Conservation (phyloP, 2,113 vertebrate genomes). For the Cephalophus harveyi region DNA sequence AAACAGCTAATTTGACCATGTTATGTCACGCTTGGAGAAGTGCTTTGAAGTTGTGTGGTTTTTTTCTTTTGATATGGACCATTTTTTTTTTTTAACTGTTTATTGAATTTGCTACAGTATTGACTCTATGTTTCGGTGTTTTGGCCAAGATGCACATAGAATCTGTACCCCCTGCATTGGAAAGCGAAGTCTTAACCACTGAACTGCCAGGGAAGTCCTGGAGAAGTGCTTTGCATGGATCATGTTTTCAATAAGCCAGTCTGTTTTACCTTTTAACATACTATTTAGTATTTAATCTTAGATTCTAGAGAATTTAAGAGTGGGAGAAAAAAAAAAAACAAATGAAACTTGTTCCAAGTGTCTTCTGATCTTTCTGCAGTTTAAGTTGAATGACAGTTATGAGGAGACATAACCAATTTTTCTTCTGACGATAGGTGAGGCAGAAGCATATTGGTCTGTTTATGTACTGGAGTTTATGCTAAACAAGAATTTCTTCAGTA, state of each 20-base stretch:
- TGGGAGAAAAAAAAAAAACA: neutral
- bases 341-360: neutral
- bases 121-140: neutral
- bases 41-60: neutral
- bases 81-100: neutral
- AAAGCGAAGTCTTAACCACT: neutral
- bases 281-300: neutral
- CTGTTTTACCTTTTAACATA: slow-evolving; percentile 2
- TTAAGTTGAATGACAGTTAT: slow-evolving; percentile 7
- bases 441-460: neutral
- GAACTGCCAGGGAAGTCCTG: neutral
- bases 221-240: neutral
- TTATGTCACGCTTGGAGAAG: neutral
- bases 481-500: slow-evolving; percentile 6
- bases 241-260: neutral
- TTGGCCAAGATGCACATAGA: neutral
- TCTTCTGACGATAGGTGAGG: neutral
- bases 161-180: neutral
- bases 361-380: neutral
- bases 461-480: neutral
- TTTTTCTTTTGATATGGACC: neutral
- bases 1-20: neutral
- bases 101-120: neutral
- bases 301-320: slow-evolving; percentile 26
- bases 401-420: neutral